phyloP scores from a whole-genome alignment of 35 echinoderm and acorn worm species.

The Apostichopus japonicus region DNA sequence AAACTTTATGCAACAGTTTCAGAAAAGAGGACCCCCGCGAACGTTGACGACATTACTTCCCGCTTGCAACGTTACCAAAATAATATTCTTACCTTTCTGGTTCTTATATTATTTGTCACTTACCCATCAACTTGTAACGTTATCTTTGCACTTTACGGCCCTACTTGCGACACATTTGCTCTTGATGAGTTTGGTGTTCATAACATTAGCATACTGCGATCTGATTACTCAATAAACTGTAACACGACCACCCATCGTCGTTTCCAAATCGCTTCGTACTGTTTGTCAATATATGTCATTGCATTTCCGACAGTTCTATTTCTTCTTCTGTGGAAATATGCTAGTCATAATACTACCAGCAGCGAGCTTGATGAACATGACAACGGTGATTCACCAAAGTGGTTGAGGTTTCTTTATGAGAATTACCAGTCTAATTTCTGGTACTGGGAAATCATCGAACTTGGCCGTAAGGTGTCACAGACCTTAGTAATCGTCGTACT shows the following conservation, averaged over 20 bases:
- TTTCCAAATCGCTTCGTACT: conserved; percentile 19
- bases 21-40: not conserved
- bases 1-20: not conserved
- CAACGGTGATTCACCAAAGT: not conserved
- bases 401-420: not conserved
- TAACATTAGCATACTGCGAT: not conserved
- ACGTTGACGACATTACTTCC: not conserved
- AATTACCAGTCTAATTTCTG: conserved; percentile 35
- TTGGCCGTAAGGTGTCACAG: conserved; percentile 28
- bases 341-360: not conserved
- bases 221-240: conserved; percentile 57
- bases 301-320: conserved; percentile 31
- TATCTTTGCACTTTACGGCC: conserved; percentile 17
- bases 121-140: conserved; percentile 44
- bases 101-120: conserved; percentile 34
- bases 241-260: not conserved
- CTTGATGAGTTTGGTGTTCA: not conserved
- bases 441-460: conserved; percentile 61
- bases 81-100: conserved; percentile 17
- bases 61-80: not conserved
- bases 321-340: conserved; percentile 36
- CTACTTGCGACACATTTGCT: conserved; percentile 16
- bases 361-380: not conserved
- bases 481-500: conserved; percentile 15
- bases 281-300: conserved; percentile 42